Evolutionary conservation across 2,888 invertebrate species (phyloP).

Genomic region (Oscheius onirici): DNA sequence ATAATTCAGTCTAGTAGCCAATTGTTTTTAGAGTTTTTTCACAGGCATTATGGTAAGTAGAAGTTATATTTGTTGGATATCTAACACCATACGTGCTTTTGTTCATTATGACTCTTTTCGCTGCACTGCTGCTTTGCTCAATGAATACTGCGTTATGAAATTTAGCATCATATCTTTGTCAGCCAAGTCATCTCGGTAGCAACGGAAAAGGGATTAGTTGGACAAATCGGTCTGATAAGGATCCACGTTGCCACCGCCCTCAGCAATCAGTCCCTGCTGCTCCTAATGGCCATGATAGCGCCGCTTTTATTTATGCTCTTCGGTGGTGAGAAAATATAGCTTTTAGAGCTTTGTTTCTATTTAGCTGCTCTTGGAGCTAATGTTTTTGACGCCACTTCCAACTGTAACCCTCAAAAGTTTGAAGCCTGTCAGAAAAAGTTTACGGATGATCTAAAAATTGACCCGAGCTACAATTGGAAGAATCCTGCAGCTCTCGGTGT

Average conservation of each 20-base stretch:
- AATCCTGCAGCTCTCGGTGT: conserved; percentile 46
- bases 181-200: neutral
- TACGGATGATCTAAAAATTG: conserved; percentile 38
- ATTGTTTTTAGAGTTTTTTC: too few relatives aligned
- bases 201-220: conserved; percentile 1
- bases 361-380: conserved; percentile 3
- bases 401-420: conserved; percentile 40
- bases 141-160: too few relatives aligned
- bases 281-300: neutral
- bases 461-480: conserved; percentile 39
- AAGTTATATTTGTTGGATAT: too few relatives aligned
- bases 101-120: too few relatives aligned
- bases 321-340: neutral
- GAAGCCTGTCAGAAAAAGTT: conserved; percentile 41
- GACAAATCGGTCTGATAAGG: conserved; percentile 6
- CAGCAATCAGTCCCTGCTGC: conserved; percentile 1
- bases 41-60: too few relatives aligned
- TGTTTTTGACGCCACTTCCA: neutral
- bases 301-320: neutral
- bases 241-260: conserved; percentile 23
- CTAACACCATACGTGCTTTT: too few relatives aligned
- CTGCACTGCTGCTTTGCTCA: too few relatives aligned
- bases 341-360: neutral
- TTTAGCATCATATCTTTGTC: too few relatives aligned
- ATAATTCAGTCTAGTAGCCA: too few relatives aligned